Base-by-base conservation (phyloP, 2,888 invertebrate species). In the Pseudolycoriella hygida region DNA sequence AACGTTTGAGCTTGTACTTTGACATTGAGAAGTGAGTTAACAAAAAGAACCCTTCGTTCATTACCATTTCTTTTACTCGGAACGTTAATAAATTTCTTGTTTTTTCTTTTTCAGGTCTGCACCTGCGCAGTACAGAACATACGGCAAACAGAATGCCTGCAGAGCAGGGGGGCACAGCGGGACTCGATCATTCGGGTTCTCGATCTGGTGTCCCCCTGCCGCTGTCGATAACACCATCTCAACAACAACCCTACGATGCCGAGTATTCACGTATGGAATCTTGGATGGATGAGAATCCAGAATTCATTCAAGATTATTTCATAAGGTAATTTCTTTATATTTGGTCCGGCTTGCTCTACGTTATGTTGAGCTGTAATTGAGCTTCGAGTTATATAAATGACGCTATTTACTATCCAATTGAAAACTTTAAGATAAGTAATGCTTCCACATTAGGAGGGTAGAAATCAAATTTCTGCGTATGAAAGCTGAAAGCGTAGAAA, bases 201-300 rank as follows among this genome's bases (percentile, higher is more conserved):
- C 60, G 65, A 57, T 60, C 60, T 61, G 65, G 62, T 67, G 64
- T 63, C 64, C 64, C 62, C 62, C 63, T 60, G 62, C 62, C 61
- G 54, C 54, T 54, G 50, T 55, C 56, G 52, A 50, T 52, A 49
- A 51, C 56, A 50, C 54, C 58, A 50, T 56, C 60, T 40, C 57
- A 57, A 50, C 59, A 63, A 67, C 66, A 53, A 49, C 60, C 66
- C 57, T 87, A 87, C 66, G 85, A 87, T 67, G 79, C 84, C 52
- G 87, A 88, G 66, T 85, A 84, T 66, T 82, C 87, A 48, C 78
- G 82, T 53, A 88, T 92, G 71, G 92, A 93, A 68, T 80, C 88
- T 56, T 94, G 93, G 93, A 77, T 94, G 54, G 93, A 94, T 68
- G 92, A 92, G 66, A 92, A 94, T 71, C 90, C 87, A 55, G 89